Conservation (phyloP, 2,888 invertebrate species). For the Notodonta ziczac region DNA sequence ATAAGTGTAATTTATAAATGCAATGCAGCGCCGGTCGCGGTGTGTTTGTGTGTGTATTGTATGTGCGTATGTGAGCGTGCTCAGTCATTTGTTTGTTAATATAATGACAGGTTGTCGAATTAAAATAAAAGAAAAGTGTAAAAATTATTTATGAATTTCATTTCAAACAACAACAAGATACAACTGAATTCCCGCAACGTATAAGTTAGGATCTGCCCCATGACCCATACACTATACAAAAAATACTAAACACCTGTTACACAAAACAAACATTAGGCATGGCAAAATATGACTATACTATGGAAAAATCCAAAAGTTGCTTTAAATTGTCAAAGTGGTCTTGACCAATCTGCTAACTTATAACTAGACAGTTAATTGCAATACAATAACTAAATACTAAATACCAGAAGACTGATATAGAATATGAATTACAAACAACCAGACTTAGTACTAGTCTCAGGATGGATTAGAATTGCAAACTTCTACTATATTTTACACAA, state of each 20-base stretch:
- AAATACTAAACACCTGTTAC: not conserved
- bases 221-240: not conserved
- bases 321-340: no score
- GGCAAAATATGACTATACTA: no score
- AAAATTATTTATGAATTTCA: conserved; percentile 71
- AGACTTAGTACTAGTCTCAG: no score
- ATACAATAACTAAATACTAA: no score
- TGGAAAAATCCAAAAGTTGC: not conserved
- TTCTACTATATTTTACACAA: no score
- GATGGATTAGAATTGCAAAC: not conserved
- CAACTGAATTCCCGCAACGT: not conserved
- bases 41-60: conserved; percentile 86
- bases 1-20: conserved; percentile 87
- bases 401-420: no score
- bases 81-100: conserved; percentile 86
- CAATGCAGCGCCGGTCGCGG: conserved; percentile 86
- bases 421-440: no score
- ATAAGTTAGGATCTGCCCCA: not conserved
- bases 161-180: conserved; percentile 19
- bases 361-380: no score
- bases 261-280: no score
- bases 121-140: conserved; percentile 86
- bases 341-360: no score
- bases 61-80: conserved; percentile 87
- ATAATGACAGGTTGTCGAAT: conserved; percentile 92